phyloP scores from a whole-genome alignment of 1,140 invertebrate species.

The Bilobella aurantiaca region DNA sequence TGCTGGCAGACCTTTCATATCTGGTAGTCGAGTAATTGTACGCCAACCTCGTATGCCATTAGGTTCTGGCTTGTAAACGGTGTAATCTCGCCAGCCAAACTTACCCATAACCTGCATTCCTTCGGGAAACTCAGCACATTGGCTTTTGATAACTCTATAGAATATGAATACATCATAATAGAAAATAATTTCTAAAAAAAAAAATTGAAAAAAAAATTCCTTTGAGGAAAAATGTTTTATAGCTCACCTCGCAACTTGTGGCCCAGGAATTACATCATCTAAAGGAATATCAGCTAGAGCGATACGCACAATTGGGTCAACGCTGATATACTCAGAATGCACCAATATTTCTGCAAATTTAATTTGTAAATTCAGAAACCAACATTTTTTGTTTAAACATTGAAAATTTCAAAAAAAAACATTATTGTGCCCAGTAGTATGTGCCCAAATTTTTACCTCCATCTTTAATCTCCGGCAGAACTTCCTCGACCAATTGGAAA shows the following conservation, averaged over 20 bases:
- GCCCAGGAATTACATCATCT: slow-evolving; percentile 23
- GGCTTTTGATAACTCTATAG: slow-evolving; percentile 46
- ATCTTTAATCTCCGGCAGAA: slow-evolving; percentile 10
- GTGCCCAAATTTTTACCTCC: slow-evolving; percentile 29
- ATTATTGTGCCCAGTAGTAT: neutral
- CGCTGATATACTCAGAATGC: slow-evolving; percentile 54
- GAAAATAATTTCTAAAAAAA: neutral
- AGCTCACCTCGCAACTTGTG: slow-evolving; percentile 32
- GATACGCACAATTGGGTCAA: slow-evolving; percentile 47
- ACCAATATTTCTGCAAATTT: slow-evolving; percentile 49
- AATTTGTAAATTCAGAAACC: neutral
- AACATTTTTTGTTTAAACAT: neutral
- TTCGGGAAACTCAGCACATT: slow-evolving; percentile 49
- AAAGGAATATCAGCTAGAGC: neutral
- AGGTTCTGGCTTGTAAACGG: slow-evolving; percentile 35
- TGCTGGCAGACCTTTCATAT: slow-evolving; percentile 45
- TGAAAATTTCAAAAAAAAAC: neutral
- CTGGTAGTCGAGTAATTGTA: slow-evolving; percentile 43
- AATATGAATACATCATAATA: neutral
- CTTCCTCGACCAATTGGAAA: slow-evolving; percentile 27
- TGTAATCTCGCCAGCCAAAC: slow-evolving; percentile 53
- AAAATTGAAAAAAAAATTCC: too few relatives aligned
- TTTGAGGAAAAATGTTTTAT: neutral
- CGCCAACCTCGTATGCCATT: neutral
- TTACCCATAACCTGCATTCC: slow-evolving; percentile 48